Evolutionary conservation across 2,888 invertebrate genomes (phyloP), one percentile per base, ranked within the genome.

Genomic region (Bembecia ichneumoniformis): DNA sequence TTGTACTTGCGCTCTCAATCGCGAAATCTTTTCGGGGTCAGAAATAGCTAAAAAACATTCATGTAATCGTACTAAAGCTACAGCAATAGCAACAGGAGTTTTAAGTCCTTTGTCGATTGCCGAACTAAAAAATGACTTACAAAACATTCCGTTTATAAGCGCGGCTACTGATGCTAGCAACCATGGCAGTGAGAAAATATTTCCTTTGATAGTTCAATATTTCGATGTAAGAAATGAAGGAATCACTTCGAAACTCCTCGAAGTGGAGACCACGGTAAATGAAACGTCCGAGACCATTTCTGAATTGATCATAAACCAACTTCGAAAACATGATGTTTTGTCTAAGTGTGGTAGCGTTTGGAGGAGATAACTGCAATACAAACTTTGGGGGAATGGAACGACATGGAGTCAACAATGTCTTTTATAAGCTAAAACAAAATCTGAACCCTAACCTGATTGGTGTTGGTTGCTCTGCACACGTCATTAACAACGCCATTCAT

Each of bases 341-440:
- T 47, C 47, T 43, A 58, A 61, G 51, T 46, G 54, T 46, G 49
- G n/a, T 52, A 15, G 52, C 52, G 11, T 56, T 58, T 51, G 35
- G 17, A 13, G 52, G 47, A 47, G 52, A 52, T 35, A 52, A 52
- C 35, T 47, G 47, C 47, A 52, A 50, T 52, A 57, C 54, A 17
- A 62, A 60, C 51, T 60, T 60, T 46, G 59, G 59, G 20, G 57
- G 58, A n/a, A 47, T 52, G 49, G 20, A 56, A 44, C 51, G 58
- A 13, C 46, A 51, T 43, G 47, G 57, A 45, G 47, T 46, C 10
- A 46, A 52, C 43, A 59, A 60, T 51, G 52, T 58, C 17, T 55
- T 55, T 46, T 35, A 52, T 20, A 45, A 54, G 46, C 46, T 54
- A 7, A 54, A 56, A 47, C 35, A 49, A 52, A 43, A 40, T 48